Evolutionary conservation across 2,888 invertebrate genomes (phyloP).

Genomic region (Agrenia bidenticulata): DNA sequence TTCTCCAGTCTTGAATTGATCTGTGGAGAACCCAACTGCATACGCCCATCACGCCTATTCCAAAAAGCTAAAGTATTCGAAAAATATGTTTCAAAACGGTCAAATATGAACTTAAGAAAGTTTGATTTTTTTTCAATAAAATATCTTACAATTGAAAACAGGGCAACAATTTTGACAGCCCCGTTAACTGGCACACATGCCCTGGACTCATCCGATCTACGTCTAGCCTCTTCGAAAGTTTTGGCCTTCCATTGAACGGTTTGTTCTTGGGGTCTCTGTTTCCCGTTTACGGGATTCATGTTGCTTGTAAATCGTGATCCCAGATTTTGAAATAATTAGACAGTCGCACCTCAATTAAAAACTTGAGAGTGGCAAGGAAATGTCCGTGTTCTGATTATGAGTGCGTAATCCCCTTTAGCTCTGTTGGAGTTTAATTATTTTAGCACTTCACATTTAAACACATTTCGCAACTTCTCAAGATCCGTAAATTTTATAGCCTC

Average conservation of each 20-base stretch:
- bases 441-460: too few species aligned
- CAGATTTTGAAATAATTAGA: too few species aligned
- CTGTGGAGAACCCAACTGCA: conserved; percentile 50
- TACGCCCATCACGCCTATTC: conserved; percentile 42
- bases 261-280: background rate
- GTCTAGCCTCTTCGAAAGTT: background rate
- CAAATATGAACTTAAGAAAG: background rate
- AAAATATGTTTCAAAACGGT: background rate
- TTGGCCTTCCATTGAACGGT: background rate
- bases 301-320: too few species aligned
- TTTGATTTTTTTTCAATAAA: background rate
- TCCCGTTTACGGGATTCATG: too few species aligned
- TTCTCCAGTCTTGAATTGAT: conserved; percentile 49
- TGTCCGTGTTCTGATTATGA: too few species aligned
- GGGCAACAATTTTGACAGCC: conserved; percentile 41
- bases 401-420: too few species aligned
- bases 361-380: too few species aligned
- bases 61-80: conserved; percentile 33
- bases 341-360: too few species aligned
- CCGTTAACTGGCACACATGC: conserved; percentile 16
- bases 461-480: too few species aligned
- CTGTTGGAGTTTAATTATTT: too few species aligned
- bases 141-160: conserved; percentile 45
- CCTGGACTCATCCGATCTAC: background rate
- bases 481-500: too few species aligned